Conservation (phyloP, 2,797 vertebrate genomes). For the Protonibea diacanthus region DNA sequence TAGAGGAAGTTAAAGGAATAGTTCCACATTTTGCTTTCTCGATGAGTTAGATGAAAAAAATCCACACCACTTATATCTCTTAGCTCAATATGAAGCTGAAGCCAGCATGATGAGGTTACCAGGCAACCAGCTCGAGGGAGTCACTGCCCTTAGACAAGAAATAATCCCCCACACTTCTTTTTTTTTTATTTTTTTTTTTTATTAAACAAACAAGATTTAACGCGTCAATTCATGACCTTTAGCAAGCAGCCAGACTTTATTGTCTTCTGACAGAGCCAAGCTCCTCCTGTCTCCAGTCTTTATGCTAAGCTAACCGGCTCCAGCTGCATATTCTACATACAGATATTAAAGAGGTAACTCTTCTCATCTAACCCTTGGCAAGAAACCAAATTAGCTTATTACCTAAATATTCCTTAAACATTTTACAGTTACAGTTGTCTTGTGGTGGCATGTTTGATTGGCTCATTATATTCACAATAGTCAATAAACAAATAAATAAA, state of each 20-base stretch:
- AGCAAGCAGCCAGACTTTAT: too few relatives aligned
- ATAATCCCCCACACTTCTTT: neutral
- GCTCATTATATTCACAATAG: neutral
- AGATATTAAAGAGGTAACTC: neutral
- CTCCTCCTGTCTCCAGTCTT: neutral
- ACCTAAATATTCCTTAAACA: neutral
- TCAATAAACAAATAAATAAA: neutral
- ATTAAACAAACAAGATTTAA: neutral
- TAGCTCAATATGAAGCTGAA: neutral
- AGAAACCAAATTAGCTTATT: neutral
- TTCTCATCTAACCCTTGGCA: neutral
- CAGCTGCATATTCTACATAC: neutral
- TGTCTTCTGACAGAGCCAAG: too few relatives aligned
- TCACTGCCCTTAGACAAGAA: neutral
- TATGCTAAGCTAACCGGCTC: neutral
- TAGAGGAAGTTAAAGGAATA: too few relatives aligned
- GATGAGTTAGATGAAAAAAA: neutral
- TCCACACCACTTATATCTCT: neutral
- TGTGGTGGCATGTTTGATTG: neutral
- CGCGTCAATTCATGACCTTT: too few relatives aligned
- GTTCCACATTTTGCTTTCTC: too few relatives aligned
- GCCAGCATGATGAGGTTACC: neutral
- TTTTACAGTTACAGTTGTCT: neutral
- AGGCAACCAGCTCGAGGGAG: neutral
- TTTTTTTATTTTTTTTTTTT: too few relatives aligned